phyloP scores from a whole-genome alignment of 2,888 invertebrate species.

The Agrotis puta region DNA sequence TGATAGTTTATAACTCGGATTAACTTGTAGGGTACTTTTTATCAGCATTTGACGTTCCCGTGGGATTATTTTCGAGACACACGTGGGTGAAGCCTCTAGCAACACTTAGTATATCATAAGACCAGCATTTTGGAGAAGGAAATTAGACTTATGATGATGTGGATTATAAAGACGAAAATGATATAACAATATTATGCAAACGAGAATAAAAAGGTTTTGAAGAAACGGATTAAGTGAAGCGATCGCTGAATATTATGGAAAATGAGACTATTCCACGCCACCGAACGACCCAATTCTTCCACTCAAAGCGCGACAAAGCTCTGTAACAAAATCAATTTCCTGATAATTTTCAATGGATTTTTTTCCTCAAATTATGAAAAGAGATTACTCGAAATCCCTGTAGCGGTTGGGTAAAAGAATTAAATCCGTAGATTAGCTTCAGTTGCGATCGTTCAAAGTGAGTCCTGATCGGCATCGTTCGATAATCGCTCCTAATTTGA shows the following conservation, averaged over 20 bases:
- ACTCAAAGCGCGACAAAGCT: constrained; percentile 39
- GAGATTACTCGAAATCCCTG: constrained; percentile 67
- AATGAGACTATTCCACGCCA: constrained; percentile 23
- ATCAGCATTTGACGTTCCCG: too few species aligned
- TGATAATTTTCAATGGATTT: constrained; percentile 53
- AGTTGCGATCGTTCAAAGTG: constrained; percentile 75
- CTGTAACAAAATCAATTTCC: constrained; percentile 60
- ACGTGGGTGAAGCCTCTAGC: too few species aligned
- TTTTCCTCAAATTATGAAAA: constrained; percentile 51
- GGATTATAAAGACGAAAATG: background rate
- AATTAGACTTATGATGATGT: background rate
- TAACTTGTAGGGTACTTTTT: too few species aligned
- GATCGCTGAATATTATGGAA: constrained; percentile 24
- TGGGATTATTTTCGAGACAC: too few species aligned
- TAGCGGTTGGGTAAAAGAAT: constrained; percentile 75
- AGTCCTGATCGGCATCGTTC: constrained; percentile 75
- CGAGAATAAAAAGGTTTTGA: constrained; percentile 4
- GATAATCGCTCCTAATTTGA: constrained; percentile 88
- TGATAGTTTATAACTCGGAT: too few species aligned
- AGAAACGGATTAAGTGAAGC: constrained; percentile 15
- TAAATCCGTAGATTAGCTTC: constrained; percentile 81
- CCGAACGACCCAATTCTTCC: constrained; percentile 33
- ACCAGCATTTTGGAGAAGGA: background rate
- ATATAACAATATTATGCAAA: constrained; percentile 12
- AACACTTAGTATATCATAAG: background rate